These are phyloP conservation scores for Drosophila nr. perissopoda DNA, from an alignment of 2,888 invertebrate species.

Conservation along the genomic window DNA sequence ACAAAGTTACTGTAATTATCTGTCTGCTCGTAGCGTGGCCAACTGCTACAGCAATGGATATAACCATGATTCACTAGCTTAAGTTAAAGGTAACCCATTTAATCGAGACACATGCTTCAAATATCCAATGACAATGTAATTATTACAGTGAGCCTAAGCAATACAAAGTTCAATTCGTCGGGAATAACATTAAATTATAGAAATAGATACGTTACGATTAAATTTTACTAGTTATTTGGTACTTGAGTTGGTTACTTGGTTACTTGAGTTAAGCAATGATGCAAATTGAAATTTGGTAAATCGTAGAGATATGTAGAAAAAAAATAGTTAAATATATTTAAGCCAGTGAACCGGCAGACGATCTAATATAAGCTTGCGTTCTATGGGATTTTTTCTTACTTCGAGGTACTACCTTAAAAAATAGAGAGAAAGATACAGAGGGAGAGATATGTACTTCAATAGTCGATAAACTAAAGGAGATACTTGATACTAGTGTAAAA, in stretches of 20 bases:
- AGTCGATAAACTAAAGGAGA: background rate
- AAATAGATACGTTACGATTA: background rate
- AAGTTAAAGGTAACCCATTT: background rate
- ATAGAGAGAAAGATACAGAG: background rate
- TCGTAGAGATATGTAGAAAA: background rate
- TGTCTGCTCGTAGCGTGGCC: slow-evolving; percentile 19
- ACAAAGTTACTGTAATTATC: slow-evolving; percentile 64
- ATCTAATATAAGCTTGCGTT: background rate
- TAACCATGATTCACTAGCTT: slow-evolving; percentile 41
- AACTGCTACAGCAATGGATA: slow-evolving; percentile 35
- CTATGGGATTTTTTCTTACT: background rate
- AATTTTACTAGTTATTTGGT: background rate
- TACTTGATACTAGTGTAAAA: background rate
- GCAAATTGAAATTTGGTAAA: background rate
- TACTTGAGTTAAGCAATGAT: too few species aligned
- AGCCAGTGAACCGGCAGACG: background rate
- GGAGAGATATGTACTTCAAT: background rate
- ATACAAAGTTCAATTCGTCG: background rate
- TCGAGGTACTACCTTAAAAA: background rate
- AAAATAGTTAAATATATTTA: background rate
- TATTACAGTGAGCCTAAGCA: slow-evolving; percentile 13
- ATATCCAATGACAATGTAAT: slow-evolving; percentile 5
- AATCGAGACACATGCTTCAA: background rate
- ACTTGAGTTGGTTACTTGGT: too few species aligned
- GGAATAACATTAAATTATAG: background rate